Percentiles rank a stretch among this genome's conserved stretches.
Evolutionary conservation across 2,113 vertebrate species (phyloP).

Genomic region (Python bivittatus): DNA sequence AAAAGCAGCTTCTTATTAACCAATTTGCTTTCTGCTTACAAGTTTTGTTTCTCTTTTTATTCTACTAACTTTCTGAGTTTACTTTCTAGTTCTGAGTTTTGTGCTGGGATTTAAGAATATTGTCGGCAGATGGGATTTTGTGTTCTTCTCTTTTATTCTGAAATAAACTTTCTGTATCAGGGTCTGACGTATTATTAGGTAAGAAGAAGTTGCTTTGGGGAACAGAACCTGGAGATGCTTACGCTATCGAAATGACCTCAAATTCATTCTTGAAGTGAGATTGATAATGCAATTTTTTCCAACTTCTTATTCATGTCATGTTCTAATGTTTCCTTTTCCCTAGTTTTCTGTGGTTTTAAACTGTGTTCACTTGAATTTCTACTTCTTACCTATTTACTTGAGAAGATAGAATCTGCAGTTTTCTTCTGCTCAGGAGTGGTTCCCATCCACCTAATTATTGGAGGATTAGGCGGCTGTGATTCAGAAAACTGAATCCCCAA

Average conservation of each 20-base stretch:
- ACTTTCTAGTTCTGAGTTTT: neutral
- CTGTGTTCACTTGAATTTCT: neutral
- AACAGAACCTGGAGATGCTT: too few species aligned
- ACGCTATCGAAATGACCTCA: too few species aligned
- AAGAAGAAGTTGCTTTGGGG: too few species aligned
- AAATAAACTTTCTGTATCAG: too few species aligned
- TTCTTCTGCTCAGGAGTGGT: neutral
- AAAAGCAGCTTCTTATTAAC: neutral
- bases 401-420: constrained; percentile 31
- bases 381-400: neutral
- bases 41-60: neutral
- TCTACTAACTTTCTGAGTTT: neutral
- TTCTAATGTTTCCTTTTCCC: neutral
- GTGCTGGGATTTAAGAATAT: neutral
- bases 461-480: constrained; percentile 21
- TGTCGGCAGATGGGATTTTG: neutral
- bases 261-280: too few species aligned
- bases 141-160: neutral
- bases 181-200: too few species aligned
- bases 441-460: neutral
- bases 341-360: neutral
- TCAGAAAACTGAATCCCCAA: neutral
- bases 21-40: neutral
- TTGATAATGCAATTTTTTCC: too few species aligned
- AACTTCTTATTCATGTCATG: neutral